Evolutionary conservation across 2,888 invertebrate species (phyloP).

Genomic region (Imbricaverruca yamaguchii): DNA sequence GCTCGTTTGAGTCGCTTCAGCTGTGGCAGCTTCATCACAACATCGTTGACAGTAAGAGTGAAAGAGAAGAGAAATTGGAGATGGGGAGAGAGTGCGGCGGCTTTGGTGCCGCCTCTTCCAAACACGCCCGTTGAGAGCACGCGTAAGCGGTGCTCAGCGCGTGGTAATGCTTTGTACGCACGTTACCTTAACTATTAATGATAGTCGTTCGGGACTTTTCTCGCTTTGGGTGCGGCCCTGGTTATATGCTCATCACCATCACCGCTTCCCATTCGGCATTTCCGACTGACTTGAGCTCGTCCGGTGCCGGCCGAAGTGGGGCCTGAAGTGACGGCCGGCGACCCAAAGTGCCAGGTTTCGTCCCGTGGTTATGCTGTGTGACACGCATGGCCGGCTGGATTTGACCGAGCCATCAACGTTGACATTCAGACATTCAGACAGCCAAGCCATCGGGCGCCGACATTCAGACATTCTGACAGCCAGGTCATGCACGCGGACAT

Average conservation of each 20-base stretch:
- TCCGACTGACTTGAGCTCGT: not conserved
- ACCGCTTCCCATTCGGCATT: not conserved
- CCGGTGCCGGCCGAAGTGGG: too few relatives aligned
- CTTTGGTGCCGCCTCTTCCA: not conserved
- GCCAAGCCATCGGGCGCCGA: too few relatives aligned
- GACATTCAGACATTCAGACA: too few relatives aligned
- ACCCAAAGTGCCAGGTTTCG: too few relatives aligned
- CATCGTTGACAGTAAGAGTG: not conserved
- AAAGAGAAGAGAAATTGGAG: not conserved
- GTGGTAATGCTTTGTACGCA: not conserved
- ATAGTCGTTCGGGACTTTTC: not conserved
- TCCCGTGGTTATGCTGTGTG: too few relatives aligned
- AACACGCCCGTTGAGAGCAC: not conserved
- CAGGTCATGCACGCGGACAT: too few relatives aligned
- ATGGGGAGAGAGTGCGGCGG: not conserved
- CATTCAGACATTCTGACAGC: too few relatives aligned
- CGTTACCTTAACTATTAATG: not conserved
- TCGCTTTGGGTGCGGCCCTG: not conserved
- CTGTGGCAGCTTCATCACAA: not conserved
- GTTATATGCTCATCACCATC: not conserved
- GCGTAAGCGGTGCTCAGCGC: not conserved
- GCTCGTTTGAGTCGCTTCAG: not conserved
- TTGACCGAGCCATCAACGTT: too few relatives aligned
- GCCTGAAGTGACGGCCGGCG: too few relatives aligned
- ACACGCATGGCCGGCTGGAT: too few relatives aligned